Percentiles rank a stretch among this genome's conserved stretches.
Evolutionary conservation across 1,140 invertebrate genomes (phyloP).

Genomic region (Apis mellifera): DNA sequence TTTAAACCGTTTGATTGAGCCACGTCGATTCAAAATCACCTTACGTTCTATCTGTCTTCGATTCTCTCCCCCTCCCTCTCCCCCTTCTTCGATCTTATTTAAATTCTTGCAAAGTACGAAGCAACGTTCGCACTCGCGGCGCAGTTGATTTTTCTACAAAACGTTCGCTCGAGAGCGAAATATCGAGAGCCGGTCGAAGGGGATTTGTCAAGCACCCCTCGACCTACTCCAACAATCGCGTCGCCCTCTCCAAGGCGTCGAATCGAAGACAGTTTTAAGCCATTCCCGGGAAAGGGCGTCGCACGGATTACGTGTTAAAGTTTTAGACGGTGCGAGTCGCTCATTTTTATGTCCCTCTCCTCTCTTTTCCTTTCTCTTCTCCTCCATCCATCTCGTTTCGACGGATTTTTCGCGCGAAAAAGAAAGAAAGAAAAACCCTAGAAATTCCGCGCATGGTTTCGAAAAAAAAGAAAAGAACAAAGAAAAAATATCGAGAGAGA

Average conservation of each 20-base stretch:
- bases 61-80: not conserved
- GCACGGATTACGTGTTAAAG: constrained; percentile 35
- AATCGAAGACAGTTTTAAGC: constrained; percentile 46
- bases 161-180: constrained; percentile 37
- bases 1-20: constrained; percentile 1
- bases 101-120: constrained; percentile 57
- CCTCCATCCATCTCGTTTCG: not conserved
- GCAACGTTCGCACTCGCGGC: constrained; percentile 36
- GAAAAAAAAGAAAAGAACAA: too few species aligned
- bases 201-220: constrained; percentile 60
- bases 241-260: not conserved
- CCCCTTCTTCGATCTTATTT: constrained; percentile 41
- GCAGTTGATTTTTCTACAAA: constrained; percentile 55
- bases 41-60: constrained; percentile 40
- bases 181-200: constrained; percentile 52
- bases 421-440: not conserved
- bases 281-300: constrained; percentile 1
- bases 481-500: too few species aligned
- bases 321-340: constrained; percentile 8
- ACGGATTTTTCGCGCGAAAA: not conserved
- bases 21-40: constrained; percentile 8
- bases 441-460: not conserved
- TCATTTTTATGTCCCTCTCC: constrained; percentile 9
- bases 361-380: not conserved
- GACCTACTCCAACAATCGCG: constrained; percentile 54